A percentile compares a stretch with the other conserved stretches of the same genome.
phyloP scores from a whole-genome alignment of 2,797 vertebrate species.

The Onychomys arenicola region DNA sequence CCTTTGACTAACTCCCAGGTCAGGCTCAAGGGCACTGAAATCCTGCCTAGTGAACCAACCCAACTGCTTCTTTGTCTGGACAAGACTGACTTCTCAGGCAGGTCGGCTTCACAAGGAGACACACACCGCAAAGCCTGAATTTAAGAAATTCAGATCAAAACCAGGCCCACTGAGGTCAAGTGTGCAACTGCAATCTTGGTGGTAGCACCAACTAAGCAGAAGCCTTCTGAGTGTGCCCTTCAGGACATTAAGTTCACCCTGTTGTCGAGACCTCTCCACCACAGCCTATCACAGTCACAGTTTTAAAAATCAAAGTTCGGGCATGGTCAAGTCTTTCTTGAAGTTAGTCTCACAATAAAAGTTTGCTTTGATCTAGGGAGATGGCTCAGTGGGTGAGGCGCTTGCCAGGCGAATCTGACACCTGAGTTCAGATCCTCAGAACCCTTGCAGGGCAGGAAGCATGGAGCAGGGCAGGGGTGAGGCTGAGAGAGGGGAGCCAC shows the following conservation, averaged over 20 bases:
- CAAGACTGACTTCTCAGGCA: conserved; percentile 85
- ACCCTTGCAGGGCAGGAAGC: not conserved
- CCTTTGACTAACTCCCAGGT: conserved; percentile 84
- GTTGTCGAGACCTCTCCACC: not conserved
- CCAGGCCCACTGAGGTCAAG: not conserved
- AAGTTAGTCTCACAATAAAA: conserved; percentile 28
- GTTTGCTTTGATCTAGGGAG: not conserved
- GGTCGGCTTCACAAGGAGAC: conserved; percentile 91
- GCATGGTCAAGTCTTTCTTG: not conserved
- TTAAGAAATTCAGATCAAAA: conserved; percentile 17
- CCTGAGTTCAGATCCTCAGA: not conserved
- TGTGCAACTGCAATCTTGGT: not conserved
- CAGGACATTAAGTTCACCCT: accelerated
- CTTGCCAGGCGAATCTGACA: not conserved
- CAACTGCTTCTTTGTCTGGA: conserved; percentile 90
- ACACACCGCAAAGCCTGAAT: conserved; percentile 87
- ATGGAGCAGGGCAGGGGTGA: not conserved
- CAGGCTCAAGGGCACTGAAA: conserved; percentile 82
- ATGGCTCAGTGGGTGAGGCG: not conserved
- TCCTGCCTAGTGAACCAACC: conserved; percentile 88
- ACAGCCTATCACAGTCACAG: not conserved
- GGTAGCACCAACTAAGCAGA: not conserved
- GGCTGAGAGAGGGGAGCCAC: not conserved
- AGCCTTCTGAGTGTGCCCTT: not conserved
- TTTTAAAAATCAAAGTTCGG: conserved; percentile 54